Evolutionary conservation across 2,113 vertebrate species (phyloP).

Genomic region (Eptesicus fuscus): DNA sequence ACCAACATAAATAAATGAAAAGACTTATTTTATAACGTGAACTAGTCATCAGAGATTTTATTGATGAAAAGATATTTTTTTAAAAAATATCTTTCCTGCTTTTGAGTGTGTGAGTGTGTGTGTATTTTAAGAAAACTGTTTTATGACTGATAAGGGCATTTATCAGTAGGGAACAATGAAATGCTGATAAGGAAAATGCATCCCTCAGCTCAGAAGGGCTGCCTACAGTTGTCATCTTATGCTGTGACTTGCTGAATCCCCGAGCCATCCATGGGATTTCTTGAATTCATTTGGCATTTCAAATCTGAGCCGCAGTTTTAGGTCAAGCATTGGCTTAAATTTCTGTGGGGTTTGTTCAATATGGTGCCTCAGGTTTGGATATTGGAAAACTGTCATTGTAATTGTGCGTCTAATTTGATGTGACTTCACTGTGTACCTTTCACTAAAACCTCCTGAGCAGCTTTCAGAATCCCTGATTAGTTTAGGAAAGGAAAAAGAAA

Average conservation of each 20-base stretch:
- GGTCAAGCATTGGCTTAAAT: constrained; percentile 67
- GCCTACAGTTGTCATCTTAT: constrained; percentile 65
- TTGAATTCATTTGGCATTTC: constrained; percentile 73
- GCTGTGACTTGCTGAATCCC: constrained; percentile 61
- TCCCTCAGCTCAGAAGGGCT: constrained; percentile 65
- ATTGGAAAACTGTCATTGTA: constrained; percentile 24
- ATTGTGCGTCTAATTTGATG: constrained; percentile 60
- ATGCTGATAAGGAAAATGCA: constrained; percentile 66
- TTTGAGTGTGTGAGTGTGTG: background rate
- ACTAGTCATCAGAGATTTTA: constrained; percentile 56
- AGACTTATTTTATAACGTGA: constrained; percentile 50
- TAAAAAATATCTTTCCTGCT: background rate
- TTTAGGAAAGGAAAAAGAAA: constrained; percentile 52
- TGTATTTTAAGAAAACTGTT: constrained; percentile 63
- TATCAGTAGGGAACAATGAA: constrained; percentile 76
- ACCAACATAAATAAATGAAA: constrained; percentile 42
- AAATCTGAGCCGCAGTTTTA: constrained; percentile 68
- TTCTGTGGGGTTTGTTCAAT: constrained; percentile 65
- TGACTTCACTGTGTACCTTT: constrained; percentile 36
- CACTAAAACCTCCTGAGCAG: constrained; percentile 45
- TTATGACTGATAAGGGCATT: constrained; percentile 69
- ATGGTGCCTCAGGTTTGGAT: constrained; percentile 53
- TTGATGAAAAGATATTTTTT: constrained; percentile 66
- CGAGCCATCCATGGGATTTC: constrained; percentile 51
- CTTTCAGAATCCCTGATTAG: constrained; percentile 52